Evolutionary conservation across 92 coral and sea anemone genomes (phyloP).

Genomic region (Bergia puertoricense): DNA sequence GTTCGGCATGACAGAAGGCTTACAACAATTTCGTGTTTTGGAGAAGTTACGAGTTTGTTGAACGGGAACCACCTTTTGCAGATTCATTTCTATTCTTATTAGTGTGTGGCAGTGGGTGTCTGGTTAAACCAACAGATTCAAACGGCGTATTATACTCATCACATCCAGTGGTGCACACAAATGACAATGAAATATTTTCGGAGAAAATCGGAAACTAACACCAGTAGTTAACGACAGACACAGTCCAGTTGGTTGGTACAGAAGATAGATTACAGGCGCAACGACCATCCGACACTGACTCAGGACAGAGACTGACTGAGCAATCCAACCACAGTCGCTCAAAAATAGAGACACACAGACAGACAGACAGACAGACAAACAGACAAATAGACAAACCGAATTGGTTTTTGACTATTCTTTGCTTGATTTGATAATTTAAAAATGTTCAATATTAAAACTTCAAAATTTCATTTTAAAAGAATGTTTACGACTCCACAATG

Average conservation of each 20-base stretch:
- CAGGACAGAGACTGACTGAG: not conserved
- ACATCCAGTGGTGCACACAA: too few species aligned
- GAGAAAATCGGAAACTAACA: not conserved
- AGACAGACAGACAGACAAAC: not conserved
- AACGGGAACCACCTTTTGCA: not conserved
- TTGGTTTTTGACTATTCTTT: not conserved
- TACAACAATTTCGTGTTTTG: too few species aligned
- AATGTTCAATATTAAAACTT: too few species aligned
- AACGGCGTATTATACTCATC: too few species aligned
- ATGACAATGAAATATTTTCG: not conserved
- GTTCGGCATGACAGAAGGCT: not conserved
- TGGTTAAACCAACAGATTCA: too few species aligned
- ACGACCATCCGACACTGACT: not conserved
- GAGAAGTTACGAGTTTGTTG: not conserved
- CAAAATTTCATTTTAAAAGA: not conserved
- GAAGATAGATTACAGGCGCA: not conserved
- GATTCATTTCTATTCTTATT: too few species aligned
- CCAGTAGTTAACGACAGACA: not conserved
- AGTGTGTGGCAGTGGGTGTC: not conserved
- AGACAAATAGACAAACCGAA: not conserved
- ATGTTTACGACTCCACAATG: not conserved
- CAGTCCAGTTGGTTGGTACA: not conserved
- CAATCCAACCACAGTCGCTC: not conserved
- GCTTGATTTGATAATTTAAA: not conserved
- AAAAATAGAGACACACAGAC: too few species aligned